A percentile compares a stretch with the other conserved stretches of the same genome.
These are phyloP conservation scores for Andrena flavipes DNA, from an alignment of 2,888 invertebrate species.

Conservation along the genomic window DNA sequence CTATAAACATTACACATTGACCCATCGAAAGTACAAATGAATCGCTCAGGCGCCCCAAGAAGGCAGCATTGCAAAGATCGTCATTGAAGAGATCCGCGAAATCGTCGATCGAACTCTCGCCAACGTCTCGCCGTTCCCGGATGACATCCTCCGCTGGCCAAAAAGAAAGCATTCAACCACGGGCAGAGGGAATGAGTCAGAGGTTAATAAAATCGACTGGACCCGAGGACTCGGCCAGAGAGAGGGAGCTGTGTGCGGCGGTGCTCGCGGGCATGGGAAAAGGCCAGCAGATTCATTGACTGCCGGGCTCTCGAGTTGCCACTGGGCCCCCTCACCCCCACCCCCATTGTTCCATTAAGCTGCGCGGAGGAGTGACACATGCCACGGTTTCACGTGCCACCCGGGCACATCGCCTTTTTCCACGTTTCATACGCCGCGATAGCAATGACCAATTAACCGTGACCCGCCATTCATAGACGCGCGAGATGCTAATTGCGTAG, in stretches of 20 bases:
- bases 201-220: slow-evolving; percentile 73
- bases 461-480: slow-evolving; percentile 34
- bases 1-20: too few relatives aligned
- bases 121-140: slow-evolving; percentile 31
- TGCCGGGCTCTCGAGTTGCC: slow-evolving; percentile 73
- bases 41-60: not conserved
- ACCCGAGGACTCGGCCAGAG: slow-evolving; percentile 61
- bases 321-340: slow-evolving; percentile 45
- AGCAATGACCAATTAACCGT: slow-evolving; percentile 51
- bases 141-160: slow-evolving; percentile 32
- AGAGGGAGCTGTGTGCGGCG: slow-evolving; percentile 62
- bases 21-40: not conserved
- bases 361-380: slow-evolving; percentile 62
- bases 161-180: slow-evolving; percentile 31
- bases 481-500: slow-evolving; percentile 29
- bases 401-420: slow-evolving; percentile 57
- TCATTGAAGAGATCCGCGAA: not conserved
- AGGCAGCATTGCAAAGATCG: not conserved
- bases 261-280: slow-evolving; percentile 77
- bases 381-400: slow-evolving; percentile 59
- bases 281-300: slow-evolving; percentile 83
- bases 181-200: slow-evolving; percentile 70
- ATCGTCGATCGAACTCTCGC: not conserved
- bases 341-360: slow-evolving; percentile 72
- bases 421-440: slow-evolving; percentile 34